phyloP scores from a whole-genome alignment of 1,140 invertebrate genomes.

The Drosophila melanogaster region Release_6_plus_ISO1_MT NT_037436.4:10820001-10820500 shows the following conservation, averaged over 20 bases:
- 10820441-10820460: conserved; percentile 10
- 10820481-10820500: background rate
- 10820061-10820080: conserved; percentile 64
- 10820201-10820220: conserved; percentile 77
- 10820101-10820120: conserved; percentile 36
- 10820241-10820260: conserved; percentile 71
- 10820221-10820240: conserved; percentile 84
- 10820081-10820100: conserved; percentile 71
- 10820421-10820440: conserved; percentile 13
- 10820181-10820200: conserved; percentile 40
- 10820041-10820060: conserved; percentile 46
- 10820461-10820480: conserved; percentile 4
- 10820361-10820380: conserved; percentile 17
- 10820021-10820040: background rate
- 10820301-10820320: conserved; percentile 68
- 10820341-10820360: conserved; percentile 45
- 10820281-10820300: conserved; percentile 81
- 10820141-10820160: conserved; percentile 59
- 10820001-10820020: conserved; percentile 10
- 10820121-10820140: conserved; percentile 76
- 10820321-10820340: conserved; percentile 82
- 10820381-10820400: conserved; percentile 43
- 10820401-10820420: conserved; percentile 42
- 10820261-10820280: conserved; percentile 38
- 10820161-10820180: conserved; percentile 21